A percentile compares a stretch with the other conserved stretches of the same genome.
Conservation (phyloP, 2,113 vertebrate genomes). For the Phyllostomus discolor region DNA sequence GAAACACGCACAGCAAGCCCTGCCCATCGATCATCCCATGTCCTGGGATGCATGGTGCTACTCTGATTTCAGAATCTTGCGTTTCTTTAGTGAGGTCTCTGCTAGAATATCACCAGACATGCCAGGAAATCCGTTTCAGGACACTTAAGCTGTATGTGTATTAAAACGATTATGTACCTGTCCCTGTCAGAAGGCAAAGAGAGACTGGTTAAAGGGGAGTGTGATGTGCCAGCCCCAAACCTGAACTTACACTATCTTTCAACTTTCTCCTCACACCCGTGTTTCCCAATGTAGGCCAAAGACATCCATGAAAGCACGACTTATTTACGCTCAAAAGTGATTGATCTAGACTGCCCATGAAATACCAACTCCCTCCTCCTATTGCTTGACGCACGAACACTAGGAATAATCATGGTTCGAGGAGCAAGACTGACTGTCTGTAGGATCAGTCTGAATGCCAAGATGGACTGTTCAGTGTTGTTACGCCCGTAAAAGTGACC, state of each 20-base stretch:
- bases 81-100: constrained; percentile 73
- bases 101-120: constrained; percentile 55
- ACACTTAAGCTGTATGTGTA: constrained; percentile 64
- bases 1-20: constrained; percentile 22
- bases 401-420: too few relatives aligned
- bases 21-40: constrained; percentile 59
- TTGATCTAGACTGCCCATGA: constrained; percentile 33
- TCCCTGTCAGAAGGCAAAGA: constrained; percentile 55
- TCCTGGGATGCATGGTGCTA: constrained; percentile 30
- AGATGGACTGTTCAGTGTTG: too few relatives aligned
- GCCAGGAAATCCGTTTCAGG: constrained; percentile 70
- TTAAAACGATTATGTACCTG: constrained; percentile 54
- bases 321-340: neutral
- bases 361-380: too few relatives aligned
- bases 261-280: constrained; percentile 48
- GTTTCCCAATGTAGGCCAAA: constrained; percentile 41
- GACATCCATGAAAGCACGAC: constrained; percentile 35
- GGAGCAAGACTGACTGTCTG: too few relatives aligned
- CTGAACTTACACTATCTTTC: constrained; percentile 41
- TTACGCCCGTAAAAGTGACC: too few relatives aligned
- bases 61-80: constrained; percentile 65
- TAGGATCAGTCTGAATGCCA: too few relatives aligned
- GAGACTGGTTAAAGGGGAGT: constrained; percentile 35
- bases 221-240: neutral
- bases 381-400: too few relatives aligned